Evolutionary conservation across 2,113 vertebrate species (phyloP), one percentile per base, ranked within the genome.

Genomic region (Pagrus major): DNA sequence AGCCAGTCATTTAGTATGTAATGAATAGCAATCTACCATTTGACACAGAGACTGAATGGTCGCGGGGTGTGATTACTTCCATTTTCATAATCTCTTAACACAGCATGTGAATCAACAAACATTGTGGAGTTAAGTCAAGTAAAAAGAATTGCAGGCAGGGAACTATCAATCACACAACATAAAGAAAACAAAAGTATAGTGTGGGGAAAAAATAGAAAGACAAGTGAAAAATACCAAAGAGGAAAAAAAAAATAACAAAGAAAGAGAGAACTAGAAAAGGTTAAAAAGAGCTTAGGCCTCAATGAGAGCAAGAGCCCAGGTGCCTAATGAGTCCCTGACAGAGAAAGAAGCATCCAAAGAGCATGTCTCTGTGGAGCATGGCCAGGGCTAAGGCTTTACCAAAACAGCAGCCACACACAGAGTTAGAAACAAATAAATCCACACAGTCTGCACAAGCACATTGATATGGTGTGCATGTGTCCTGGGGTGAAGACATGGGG

Each of bases 341-440:
- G 65, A 76, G 65, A 55, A 60, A 60, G 44, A 78, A 73, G 42
- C 76, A 60, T 37, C 82, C 87, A 52, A 29, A 47, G 65, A 79
- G 86, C 12, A 67, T 46, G 29, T 44, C 44, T 60, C 9, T 49
- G 72, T 87, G 54, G 73, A 88, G 49, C 60, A 21, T 18, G 51
- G 65, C 60, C 64, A 83, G 66, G 68, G 74, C 76, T 77, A 85
- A 91, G 71, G 79, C 12, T 11, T 69, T 80, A 83, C 72, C 73
- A 76, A 80, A 88, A 71, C 58, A 78, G 63, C 70, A 76, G 66
- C 49, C 66, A 37, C 51, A 68, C 65, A 65, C 66, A 59, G 2
- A 35, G 31, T 46, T 39, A 66, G 3, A 66, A 2, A 58, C 29
- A 41, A 46, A 58, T 56, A 35, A 35, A 51, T 12, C 52, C 21